These are phyloP conservation scores for Plutella xylostella DNA, from an alignment of 2,888 invertebrate genomes.

Conservation along the genomic window DNA sequence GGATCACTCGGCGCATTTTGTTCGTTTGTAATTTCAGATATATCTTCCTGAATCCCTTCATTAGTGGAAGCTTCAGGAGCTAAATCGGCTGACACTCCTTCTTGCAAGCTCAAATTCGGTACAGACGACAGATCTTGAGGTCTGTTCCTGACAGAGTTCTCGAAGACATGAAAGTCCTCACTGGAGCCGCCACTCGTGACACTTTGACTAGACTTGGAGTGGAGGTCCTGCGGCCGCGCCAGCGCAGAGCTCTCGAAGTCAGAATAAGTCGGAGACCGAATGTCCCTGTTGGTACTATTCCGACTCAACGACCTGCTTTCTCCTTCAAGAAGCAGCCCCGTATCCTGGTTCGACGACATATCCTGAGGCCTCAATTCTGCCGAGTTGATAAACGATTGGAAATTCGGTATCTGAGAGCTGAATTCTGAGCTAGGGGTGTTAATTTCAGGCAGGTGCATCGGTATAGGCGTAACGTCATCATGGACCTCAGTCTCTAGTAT, in stretches of 20 bases:
- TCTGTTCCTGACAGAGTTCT: constrained; percentile 35
- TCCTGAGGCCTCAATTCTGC: constrained; percentile 47
- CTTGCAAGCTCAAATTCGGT: constrained; percentile 39
- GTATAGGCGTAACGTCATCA: constrained; percentile 28
- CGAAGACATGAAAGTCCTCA: constrained; percentile 44
- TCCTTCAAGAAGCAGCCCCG: constrained; percentile 32
- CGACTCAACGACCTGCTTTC: constrained; percentile 32
- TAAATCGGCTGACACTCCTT: constrained; percentile 36
- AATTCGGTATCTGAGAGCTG: constrained; percentile 30
- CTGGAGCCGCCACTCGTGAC: constrained; percentile 39
- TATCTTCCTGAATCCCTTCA: constrained; percentile 26
- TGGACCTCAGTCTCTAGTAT: constrained; percentile 24
- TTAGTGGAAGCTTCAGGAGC: constrained; percentile 23
- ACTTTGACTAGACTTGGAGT: constrained; percentile 37
- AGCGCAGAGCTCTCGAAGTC: constrained; percentile 45
- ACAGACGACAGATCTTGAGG: constrained; percentile 49
- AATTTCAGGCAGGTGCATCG: constrained; percentile 30
- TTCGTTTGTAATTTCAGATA: neutral
- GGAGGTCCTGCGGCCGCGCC: constrained; percentile 39
- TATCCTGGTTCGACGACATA: constrained; percentile 29
- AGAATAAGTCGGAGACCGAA: constrained; percentile 37
- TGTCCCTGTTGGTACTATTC: constrained; percentile 24
- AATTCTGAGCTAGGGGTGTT: constrained; percentile 23
- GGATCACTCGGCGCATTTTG: neutral
- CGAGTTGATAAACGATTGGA: constrained; percentile 38